Conservation (phyloP, 2,888 invertebrate genomes). For the Blastobasis adustella region DNA sequence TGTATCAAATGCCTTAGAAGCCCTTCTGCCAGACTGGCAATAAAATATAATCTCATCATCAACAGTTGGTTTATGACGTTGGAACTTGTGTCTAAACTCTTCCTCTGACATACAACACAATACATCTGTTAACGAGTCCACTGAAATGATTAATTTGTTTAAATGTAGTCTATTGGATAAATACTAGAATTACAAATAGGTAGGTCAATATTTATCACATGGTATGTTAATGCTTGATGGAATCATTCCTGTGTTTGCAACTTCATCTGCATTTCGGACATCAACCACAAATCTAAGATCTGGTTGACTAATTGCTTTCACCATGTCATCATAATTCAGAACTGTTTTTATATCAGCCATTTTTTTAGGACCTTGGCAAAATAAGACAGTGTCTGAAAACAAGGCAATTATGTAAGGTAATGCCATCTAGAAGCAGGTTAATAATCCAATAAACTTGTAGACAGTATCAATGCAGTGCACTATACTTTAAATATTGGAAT, state of each 20-base stretch:
- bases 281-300: conserved; percentile 78
- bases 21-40: conserved; percentile 54
- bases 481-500: no score
- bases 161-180: not conserved
- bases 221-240: conserved; percentile 87
- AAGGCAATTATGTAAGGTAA: no score
- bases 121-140: conserved; percentile 40
- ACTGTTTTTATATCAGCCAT: conserved; percentile 57
- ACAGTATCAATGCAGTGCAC: no score
- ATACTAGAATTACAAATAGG: not conserved
- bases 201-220: conserved; percentile 52
- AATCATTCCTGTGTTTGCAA: conserved; percentile 79
- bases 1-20: conserved; percentile 50
- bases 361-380: conserved; percentile 14
- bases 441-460: no score
- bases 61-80: conserved; percentile 46
- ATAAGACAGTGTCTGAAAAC: no score
- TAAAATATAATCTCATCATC: conserved; percentile 63
- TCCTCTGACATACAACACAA: conserved; percentile 51
- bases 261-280: conserved; percentile 83
- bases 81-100: conserved; percentile 48
- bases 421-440: no score
- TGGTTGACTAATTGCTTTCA: conserved; percentile 50
- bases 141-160: conserved; percentile 26
- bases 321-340: conserved; percentile 56